A percentile compares a stretch with the other conserved stretches of the same genome.
Evolutionary conservation across 2,888 invertebrate genomes (phyloP).

Genomic region (Disparrhopalites patrizii): DNA sequence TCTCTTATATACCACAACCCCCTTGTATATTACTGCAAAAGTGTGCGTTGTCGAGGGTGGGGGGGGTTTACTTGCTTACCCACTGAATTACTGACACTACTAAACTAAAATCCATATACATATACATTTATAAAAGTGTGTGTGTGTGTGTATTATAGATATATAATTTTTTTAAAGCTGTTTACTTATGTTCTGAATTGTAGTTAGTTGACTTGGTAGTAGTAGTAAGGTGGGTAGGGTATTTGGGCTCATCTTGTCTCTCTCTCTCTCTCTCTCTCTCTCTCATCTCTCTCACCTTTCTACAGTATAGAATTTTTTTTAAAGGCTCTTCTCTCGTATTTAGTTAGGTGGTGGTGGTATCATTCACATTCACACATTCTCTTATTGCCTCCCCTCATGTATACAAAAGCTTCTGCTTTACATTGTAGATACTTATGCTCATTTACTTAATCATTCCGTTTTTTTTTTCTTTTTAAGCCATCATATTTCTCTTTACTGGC

Average conservation of each 20-base stretch:
- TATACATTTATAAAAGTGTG: background rate
- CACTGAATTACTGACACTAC: too few relatives aligned
- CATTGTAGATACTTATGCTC: conserved; percentile 1
- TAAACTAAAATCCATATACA: background rate
- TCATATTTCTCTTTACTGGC: conserved; percentile 7
- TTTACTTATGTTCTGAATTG: too few relatives aligned
- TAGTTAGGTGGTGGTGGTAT: too few relatives aligned
- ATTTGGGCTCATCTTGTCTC: background rate
- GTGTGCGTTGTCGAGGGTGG: conserved; percentile 6
- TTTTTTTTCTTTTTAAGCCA: background rate
- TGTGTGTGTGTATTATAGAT: background rate
- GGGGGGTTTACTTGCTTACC: background rate
- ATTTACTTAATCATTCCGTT: conserved; percentile 21
- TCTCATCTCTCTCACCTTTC: too few relatives aligned
- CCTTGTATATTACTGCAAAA: too few relatives aligned
- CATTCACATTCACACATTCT: conserved; percentile 12
- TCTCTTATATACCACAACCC: conserved; percentile 25
- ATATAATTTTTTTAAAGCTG: too few relatives aligned
- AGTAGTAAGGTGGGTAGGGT: background rate
- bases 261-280: background rate
- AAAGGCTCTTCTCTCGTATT: too few relatives aligned
- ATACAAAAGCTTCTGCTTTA: background rate
- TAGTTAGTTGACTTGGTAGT: background rate
- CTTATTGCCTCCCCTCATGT: background rate
- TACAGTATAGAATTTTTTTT: too few relatives aligned